These are phyloP conservation scores for Andricus quercusramuli DNA, from an alignment of 2,888 invertebrate genomes.

Conservation along the genomic window DNA sequence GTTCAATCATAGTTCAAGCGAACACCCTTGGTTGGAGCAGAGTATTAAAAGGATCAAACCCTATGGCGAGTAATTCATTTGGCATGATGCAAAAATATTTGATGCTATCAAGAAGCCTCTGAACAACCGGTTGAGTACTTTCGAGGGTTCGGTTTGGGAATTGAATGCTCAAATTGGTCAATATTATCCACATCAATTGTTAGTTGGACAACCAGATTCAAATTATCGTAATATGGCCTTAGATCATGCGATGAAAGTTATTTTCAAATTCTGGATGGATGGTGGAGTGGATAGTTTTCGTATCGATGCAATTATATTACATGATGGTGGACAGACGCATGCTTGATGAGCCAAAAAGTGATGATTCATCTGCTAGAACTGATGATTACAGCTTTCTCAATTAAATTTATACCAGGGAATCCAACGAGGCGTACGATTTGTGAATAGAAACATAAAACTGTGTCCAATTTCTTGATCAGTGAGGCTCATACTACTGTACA, in stretches of 20 bases:
- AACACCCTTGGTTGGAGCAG: slow-evolving; percentile 89
- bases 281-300: slow-evolving; percentile 83
- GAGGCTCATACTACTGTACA: slow-evolving; percentile 82
- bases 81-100: slow-evolving; percentile 82
- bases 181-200: slow-evolving; percentile 85
- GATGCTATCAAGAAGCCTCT: slow-evolving; percentile 75
- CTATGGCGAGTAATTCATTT: slow-evolving; percentile 88
- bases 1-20: slow-evolving; percentile 85
- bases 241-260: slow-evolving; percentile 79
- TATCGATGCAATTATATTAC: slow-evolving; percentile 79
- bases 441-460: slow-evolving; percentile 69
- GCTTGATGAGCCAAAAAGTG: slow-evolving; percentile 69
- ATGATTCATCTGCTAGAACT: slow-evolving; percentile 52
- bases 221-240: slow-evolving; percentile 82
- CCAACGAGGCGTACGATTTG: slow-evolving; percentile 77
- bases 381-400: slow-evolving; percentile 70
- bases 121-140: slow-evolving; percentile 81
- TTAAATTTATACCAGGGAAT: slow-evolving; percentile 76
- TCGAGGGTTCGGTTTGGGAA: slow-evolving; percentile 83
- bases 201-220: slow-evolving; percentile 83
- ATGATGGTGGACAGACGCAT: slow-evolving; percentile 67
- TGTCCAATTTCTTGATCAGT: slow-evolving; percentile 80
- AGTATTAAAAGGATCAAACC: slow-evolving; percentile 83
- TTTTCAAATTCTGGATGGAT: slow-evolving; percentile 81
- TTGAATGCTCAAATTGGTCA: slow-evolving; percentile 81